phyloP scores from a whole-genome alignment of 2,797 vertebrate species.

The Mionectes olivaceus region DNA sequence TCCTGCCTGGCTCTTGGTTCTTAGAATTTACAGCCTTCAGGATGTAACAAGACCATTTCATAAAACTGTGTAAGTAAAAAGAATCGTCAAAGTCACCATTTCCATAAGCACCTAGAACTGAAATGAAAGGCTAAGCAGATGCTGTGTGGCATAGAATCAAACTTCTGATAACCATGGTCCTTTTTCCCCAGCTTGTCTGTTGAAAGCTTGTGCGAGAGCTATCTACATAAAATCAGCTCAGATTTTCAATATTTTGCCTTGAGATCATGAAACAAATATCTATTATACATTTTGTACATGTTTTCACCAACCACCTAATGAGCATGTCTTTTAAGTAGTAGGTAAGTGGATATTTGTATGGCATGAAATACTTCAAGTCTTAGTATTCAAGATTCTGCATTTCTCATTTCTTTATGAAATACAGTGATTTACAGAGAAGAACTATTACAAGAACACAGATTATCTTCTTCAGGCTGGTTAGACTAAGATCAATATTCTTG shows the following conservation, averaged over 20 bases:
- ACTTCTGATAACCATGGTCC: not conserved
- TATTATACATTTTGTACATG: not conserved
- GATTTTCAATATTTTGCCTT: not conserved
- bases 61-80: not conserved
- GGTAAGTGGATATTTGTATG: not conserved
- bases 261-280: not conserved
- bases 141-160: not conserved
- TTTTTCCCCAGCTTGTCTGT: not conserved
- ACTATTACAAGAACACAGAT: not conserved
- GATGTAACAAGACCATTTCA: constrained; percentile 30
- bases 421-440: not conserved
- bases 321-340: not conserved
- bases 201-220: not conserved
- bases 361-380: not conserved
- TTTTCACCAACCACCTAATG: not conserved
- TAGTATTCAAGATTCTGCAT: not conserved
- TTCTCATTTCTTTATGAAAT: not conserved
- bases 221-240: not conserved
- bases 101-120: constrained; percentile 3
- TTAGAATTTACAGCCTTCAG: not conserved
- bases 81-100: constrained; percentile 36
- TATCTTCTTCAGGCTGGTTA: not conserved
- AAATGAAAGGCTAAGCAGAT: constrained; percentile 40
- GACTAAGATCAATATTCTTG: not conserved
- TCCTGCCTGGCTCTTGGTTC: not conserved